Base-by-base conservation (phyloP, 2,113 vertebrate species). In the Electrona antarctica region DNA sequence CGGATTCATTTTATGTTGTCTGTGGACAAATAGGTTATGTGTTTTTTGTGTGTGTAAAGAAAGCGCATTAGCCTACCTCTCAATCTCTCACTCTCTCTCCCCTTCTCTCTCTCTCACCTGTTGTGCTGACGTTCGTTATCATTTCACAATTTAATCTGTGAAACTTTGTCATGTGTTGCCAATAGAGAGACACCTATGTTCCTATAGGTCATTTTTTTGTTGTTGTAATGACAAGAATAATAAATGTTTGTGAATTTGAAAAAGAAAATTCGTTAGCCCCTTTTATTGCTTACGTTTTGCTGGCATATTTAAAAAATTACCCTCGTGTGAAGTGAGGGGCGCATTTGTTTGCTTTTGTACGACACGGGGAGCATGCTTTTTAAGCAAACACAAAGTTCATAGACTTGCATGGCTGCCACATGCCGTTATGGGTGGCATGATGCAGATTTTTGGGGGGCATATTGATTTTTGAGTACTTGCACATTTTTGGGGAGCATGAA, bases 191-290 rank as follows among this genome's bases (percentile, higher is more conserved):
- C 49, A 80, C 85, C 76, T 87, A 82, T 95, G 94, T 96, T 91
- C 91, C 90, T 92, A 21, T 21, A 93, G 91, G 91, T 94, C 91
- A 91, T 93, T 93, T 89, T 13, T 89, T 91, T 91, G 94, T 92
- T 95, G 95, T 96, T 95, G 95, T 96, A 94, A 95, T 93, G 88
- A 89, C 83, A 84, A 93, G 74, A 92, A 93, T 91, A 97, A 97
- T 97, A 97, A 97, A 97, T 96, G 94, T 96, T 95, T 95, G 95
- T 96, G 94, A 94, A 91, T 91, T 94, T 88, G 82, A 91, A 89
- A 88, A 69, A 70, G 76, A 60, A 76, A 78, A 74, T 74, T 79
- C 79, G 63, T 49, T 87, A 79, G 68, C 79, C 33, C 75, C 85
- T 78, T 81, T 92, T 91, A 88, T 67, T 79, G 79, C 51, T 68